Conservation (phyloP, 2,113 vertebrate species). For the Dolichallabes microphthalmus region DNA sequence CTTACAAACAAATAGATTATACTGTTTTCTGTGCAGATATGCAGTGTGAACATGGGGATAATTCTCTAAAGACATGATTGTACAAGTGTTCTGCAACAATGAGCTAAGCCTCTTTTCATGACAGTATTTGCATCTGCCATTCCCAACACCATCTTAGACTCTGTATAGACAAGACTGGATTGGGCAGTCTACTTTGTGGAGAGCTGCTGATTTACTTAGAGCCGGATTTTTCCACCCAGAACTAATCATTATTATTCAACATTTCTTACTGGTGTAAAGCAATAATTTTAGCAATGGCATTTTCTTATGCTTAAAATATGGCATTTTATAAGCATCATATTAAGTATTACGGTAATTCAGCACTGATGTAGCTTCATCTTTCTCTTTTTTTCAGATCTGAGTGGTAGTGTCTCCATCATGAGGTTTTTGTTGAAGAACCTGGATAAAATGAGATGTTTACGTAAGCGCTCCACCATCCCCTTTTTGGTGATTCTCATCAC, state of each 20-base stretch:
- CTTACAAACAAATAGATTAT: conserved; percentile 36
- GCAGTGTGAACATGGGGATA: conserved; percentile 20
- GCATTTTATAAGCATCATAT: neutral
- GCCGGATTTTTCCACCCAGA: neutral
- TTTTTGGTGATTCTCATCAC: conserved; percentile 90
- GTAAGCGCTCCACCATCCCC: conserved; percentile 92
- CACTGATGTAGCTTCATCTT: neutral
- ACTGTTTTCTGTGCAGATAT: conserved; percentile 24
- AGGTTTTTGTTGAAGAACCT: conserved; percentile 82
- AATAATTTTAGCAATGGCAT: neutral
- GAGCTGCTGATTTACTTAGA: neutral
- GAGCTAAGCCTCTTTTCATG: conserved; percentile 25
- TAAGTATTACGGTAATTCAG: neutral
- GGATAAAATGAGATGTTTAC: conserved; percentile 97
- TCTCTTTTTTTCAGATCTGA: conserved; percentile 59
- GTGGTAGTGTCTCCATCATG: conserved; percentile 65
- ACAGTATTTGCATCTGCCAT: conserved; percentile 25
- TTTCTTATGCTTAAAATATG: neutral
- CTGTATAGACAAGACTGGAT: neutral
- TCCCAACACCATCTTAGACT: neutral
- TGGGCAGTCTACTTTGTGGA: neutral
- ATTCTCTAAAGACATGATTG: conserved; percentile 34
- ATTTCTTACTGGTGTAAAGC: neutral
- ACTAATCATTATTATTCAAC: neutral
- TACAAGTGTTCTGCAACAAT: conserved; percentile 22